Base-by-base conservation (phyloP, 2,888 invertebrate genomes). In the Drosophila rellima region DNA sequence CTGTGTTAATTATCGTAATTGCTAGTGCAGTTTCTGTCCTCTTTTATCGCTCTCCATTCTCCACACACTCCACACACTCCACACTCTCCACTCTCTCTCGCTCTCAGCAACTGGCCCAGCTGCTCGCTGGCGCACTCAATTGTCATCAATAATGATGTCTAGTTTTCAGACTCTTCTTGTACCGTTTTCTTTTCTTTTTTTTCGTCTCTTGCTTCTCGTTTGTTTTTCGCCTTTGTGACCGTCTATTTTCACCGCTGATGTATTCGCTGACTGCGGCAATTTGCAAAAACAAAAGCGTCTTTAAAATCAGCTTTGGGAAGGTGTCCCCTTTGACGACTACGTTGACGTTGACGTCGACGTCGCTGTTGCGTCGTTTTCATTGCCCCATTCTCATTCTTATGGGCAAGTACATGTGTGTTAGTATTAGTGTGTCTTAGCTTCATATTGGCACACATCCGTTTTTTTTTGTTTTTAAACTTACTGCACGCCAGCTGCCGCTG, bases 131-230 rank as follows among this genome's bases (percentile, higher is more conserved):
- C 88, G 85, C 91, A 90, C 84, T 90, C 90, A 92, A 91, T 90
- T 92, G 92, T 91, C 92, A 92, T 92, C 91, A 92, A 91, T 92
- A 92, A 92, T 90, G 89, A 92, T 90, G 91, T 91, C 92, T 90
- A 82, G 90, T 90, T 90, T 78, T 78, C 78, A 69, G 78, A 69
- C 74, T 71, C 63, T 70, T 67, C 74, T 70, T 70, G 72, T 80
- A 72, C 69, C 72, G 82, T 73, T 77, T 69, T 35, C 8, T 44
- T 20, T 45, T 54, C 39, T 52, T 48, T 45, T 61, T 17, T 29
- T 47, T 40, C 42, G 29, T 15, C 47, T 50, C 8, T 17, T 47
- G 18, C 51, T 73, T 52, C 60, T 61, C 35, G 29, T 56, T 65
- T 67, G 67, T 74, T 85, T 83, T 86, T 89, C 78, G 76, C 59